phyloP scores from a whole-genome alignment of 2,888 invertebrate genomes.

The Drosophila nr. perissopoda region DNA sequence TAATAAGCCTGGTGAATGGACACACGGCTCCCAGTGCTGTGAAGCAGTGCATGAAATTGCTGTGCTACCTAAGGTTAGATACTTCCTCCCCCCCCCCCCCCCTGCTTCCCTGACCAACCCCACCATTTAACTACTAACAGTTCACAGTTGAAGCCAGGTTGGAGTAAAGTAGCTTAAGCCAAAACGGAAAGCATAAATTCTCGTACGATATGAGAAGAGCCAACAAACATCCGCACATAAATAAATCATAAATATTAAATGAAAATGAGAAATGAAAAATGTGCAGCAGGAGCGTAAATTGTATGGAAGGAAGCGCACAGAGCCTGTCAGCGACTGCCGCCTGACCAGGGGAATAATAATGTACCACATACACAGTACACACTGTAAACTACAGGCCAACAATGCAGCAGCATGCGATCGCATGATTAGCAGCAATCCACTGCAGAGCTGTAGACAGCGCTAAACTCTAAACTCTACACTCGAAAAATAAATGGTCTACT shows the following conservation, averaged over 20 bases:
- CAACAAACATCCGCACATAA: constrained; percentile 80
- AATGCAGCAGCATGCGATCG: constrained; percentile 66
- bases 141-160: constrained; percentile 8
- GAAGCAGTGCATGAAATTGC: constrained; percentile 77
- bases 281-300: constrained; percentile 53
- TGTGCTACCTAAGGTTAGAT: constrained; percentile 62
- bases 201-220: constrained; percentile 76
- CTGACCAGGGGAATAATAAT: constrained; percentile 51
- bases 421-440: constrained; percentile 74
- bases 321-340: constrained; percentile 68
- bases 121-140: not conserved
- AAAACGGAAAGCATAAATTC: constrained; percentile 78
- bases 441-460: constrained; percentile 14
- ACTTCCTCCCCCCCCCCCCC: constrained; percentile 24
- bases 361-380: not conserved
- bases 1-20: constrained; percentile 71
- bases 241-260: constrained; percentile 82
- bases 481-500: not conserved
- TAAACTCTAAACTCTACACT: not conserved
- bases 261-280: constrained; percentile 76
- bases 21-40: constrained; percentile 48
- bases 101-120: not conserved
- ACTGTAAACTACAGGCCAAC: constrained; percentile 34
- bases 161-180: constrained; percentile 51
- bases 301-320: constrained; percentile 72